Base-by-base conservation (phyloP, 2,888 invertebrate genomes). In the Drosophila kambysellisi region DNA sequence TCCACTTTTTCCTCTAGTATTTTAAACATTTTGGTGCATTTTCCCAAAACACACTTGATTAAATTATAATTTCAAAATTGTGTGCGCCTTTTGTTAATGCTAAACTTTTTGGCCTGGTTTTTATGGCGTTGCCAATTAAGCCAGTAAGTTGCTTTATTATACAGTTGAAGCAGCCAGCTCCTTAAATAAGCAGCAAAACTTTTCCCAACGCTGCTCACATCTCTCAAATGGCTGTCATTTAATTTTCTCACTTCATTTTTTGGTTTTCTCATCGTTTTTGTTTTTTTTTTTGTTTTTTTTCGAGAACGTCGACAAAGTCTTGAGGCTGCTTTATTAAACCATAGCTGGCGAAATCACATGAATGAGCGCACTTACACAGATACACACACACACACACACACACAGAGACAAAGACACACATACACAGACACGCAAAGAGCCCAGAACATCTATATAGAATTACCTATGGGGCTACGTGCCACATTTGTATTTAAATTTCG, bases 401-500 rank as follows among this genome's bases (percentile, higher is more conserved):
- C 9, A 48, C n/a, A 50, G 12, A 60, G 25, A 52, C n/a, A 39
- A 17, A 52, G 3, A 8, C 41, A 25, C 46, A 37, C 30, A 57
- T 30, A 32, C 17, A 67, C 20, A 66, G 41, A 50, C 11, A 20
- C 29, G 39, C 15, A 41, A 56, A 25, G 70, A 50, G 50, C 60
- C 20, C 15, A 48, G 30, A 58, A 65, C 54, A 62, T 70, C 50
- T 70, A 67, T 66, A 59, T 62, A 71, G 66, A 74, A 70, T 71
- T 80, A 88, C 81, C 83, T 71, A 70, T 72, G 70, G 70, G 70
- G 71, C 71, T 70, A 88, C 90, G 90, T 88, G 90, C 86, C 78
- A 78, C 83, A 88, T 88, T 89, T 88, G 90, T 85, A 86, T 89
- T 89, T 89, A 89, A 89, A 85, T 89, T 88, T 89, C 76, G 61